Conservation (phyloP, 2,888 invertebrate species). For the Cryptus armator region DNA sequence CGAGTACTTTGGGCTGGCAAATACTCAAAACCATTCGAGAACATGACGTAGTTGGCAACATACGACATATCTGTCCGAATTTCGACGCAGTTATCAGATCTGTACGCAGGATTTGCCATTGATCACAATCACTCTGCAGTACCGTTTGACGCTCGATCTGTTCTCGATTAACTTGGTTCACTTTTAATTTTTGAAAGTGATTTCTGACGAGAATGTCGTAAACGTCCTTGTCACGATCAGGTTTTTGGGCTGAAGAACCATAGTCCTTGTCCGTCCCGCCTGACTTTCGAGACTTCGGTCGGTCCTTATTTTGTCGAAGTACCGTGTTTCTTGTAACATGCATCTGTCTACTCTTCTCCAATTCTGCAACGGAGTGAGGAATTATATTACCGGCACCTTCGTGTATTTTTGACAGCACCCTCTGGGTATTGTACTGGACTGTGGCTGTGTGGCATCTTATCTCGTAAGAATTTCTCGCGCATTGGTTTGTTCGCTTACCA, state of each 20-base stretch:
- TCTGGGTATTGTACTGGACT: constrained; percentile 76
- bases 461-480: constrained; percentile 75
- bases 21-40: background rate
- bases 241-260: background rate
- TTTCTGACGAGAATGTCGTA: background rate
- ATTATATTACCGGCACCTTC: background rate
- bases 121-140: background rate
- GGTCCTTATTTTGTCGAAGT: background rate
- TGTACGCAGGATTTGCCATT: background rate
- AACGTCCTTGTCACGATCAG: background rate
- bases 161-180: background rate
- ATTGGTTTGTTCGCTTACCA: constrained; percentile 73
- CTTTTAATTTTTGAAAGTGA: background rate
- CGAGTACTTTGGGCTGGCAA: background rate
- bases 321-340: background rate
- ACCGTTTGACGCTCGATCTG: background rate
- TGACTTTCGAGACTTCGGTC: background rate
- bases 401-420: constrained; percentile 34
- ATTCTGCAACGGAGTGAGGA: constrained; percentile 23
- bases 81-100: background rate
- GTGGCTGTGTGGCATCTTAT: constrained; percentile 76
- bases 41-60: background rate
- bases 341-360: constrained; percentile 23
- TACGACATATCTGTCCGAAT: background rate
- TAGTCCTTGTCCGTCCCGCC: background rate